Evolutionary conservation across 2,888 invertebrate species (phyloP), one percentile per base, ranked within the genome.

Genomic region (Acronicta psi): DNA sequence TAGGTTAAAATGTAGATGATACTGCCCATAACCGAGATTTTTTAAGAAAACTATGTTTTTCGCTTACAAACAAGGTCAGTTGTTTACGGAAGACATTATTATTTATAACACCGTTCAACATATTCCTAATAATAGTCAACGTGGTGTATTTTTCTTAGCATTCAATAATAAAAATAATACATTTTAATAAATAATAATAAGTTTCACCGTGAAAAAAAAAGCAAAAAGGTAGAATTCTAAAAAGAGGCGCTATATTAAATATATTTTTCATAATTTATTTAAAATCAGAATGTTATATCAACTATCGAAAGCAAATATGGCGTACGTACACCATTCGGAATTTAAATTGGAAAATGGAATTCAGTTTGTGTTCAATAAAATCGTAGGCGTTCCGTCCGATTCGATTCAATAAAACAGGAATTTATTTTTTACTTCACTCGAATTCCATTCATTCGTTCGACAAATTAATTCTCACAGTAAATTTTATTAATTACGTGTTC

Each of bases 341-440:
- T 68, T 37, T 17, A 14, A 64, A 43, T 62, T 51, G n/a, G 25
- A 69, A 62, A 62, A 36, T 1, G 43, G 38, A 47, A 64, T 43
- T 62, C 36, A 29, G 16, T 17, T n/a, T 53, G 6, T 38, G 23
- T 11, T 13, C 38, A 47, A 55, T 37, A 37, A 37, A 49, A 49
- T 44, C 17, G 69, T 53, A 40, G 43, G 29, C 36, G 29, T 23
- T 46, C 17, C 53, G 46, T 43, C 20, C 63, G 46, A 47, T 69
- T 40, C 23, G 13, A 36, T 69, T 40, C n/a, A 11, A n/a, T 10
- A n/a, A 13, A 29, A 20, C 31, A 40, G 11, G 23, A 49, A 44
- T 63, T 63, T 14, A 13, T 49, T 69, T 63, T 69, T 55, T 69
- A 47, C 38, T 14, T 6, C 18, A 63, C 38, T 53, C 4, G 37